Evolutionary conservation across 2,113 vertebrate genomes (phyloP).

Genomic region (Laterallus jamaicensis): DNA sequence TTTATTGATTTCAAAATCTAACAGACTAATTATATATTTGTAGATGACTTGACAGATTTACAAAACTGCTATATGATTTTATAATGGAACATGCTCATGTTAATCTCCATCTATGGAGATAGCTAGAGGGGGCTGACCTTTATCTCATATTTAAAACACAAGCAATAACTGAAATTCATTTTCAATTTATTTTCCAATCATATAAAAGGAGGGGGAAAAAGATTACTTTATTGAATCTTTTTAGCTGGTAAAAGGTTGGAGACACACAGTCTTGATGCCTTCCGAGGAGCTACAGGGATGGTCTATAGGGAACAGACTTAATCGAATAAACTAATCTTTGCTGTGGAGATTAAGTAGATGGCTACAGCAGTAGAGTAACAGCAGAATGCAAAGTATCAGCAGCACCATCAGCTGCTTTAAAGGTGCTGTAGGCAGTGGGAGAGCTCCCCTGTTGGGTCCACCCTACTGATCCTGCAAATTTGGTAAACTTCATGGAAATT

Average conservation of each 20-base stretch:
- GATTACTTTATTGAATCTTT: slow-evolving; percentile 78
- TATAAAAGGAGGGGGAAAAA: slow-evolving; percentile 75
- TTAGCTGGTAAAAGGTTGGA: slow-evolving; percentile 72
- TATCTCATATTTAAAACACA: slow-evolving; percentile 84
- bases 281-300: slow-evolving; percentile 63
- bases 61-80: slow-evolving; percentile 70
- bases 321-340: slow-evolving; percentile 82
- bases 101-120: slow-evolving; percentile 72
- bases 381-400: slow-evolving; percentile 75
- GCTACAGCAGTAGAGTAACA: slow-evolving; percentile 53
- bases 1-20: slow-evolving; percentile 66
- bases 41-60: slow-evolving; percentile 58
- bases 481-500: slow-evolving; percentile 83
- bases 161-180: slow-evolving; percentile 82
- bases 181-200: slow-evolving; percentile 88
- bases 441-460: slow-evolving; percentile 68
- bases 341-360: slow-evolving; percentile 80
- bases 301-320: slow-evolving; percentile 78
- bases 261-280: slow-evolving; percentile 59
- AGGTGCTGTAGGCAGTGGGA: slow-evolving; percentile 68
- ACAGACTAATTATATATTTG: slow-evolving; percentile 75
- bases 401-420: slow-evolving; percentile 62
- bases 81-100: slow-evolving; percentile 69
- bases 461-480: slow-evolving; percentile 77
- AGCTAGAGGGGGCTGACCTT: slow-evolving; percentile 71